Conservation (phyloP, 1,140 invertebrate genomes). For the Drosophila gunungcola region DNA sequence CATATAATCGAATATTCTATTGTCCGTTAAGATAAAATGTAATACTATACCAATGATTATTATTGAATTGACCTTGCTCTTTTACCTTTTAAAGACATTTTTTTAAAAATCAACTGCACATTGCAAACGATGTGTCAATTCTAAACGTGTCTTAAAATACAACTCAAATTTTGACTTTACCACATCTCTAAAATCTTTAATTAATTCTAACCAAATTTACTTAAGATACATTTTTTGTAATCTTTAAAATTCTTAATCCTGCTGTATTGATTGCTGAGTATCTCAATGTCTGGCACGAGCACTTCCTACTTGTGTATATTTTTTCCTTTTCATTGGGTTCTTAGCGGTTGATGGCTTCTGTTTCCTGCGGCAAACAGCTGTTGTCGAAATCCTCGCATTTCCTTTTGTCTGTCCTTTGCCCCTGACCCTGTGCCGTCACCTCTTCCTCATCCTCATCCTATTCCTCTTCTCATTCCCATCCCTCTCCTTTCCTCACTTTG, state of each 20-base stretch:
- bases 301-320: neutral
- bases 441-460: constrained; percentile 13
- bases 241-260: neutral
- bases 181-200: no score
- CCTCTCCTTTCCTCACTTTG: constrained; percentile 4
- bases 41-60: no score
- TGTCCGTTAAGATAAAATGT: no score
- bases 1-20: no score
- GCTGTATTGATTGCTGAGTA: constrained; percentile 5
- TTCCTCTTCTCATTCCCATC: constrained; percentile 22
- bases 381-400: constrained; percentile 52
- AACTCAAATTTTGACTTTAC: no score
- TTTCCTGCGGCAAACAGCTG: constrained; percentile 66
- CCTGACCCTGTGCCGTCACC: constrained; percentile 14
- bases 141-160: no score
- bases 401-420: constrained; percentile 9
- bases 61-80: no score
- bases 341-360: constrained; percentile 59
- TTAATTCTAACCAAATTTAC: neutral
- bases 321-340: constrained; percentile 48
- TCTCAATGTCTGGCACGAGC: constrained; percentile 2
- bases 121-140: no score
- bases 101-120: no score
- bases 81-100: no score
- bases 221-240: no score